phyloP scores from a whole-genome alignment of 2,113 vertebrate species.

The Peromyscus leucopus region DNA sequence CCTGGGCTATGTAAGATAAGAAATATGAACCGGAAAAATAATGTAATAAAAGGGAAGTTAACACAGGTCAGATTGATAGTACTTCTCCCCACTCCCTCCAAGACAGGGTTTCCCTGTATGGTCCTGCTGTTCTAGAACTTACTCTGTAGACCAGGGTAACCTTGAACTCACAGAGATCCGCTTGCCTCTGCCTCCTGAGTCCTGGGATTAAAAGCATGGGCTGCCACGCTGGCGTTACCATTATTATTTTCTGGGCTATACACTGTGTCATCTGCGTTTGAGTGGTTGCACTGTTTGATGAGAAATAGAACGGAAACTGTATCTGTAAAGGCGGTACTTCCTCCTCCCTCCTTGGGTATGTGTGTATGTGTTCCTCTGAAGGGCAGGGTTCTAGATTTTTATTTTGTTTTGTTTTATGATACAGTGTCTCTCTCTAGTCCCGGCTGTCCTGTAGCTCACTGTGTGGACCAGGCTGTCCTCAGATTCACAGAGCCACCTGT shows the following conservation, averaged over 20 bases:
- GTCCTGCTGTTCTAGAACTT: background rate
- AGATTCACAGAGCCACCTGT: background rate
- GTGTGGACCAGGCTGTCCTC: background rate
- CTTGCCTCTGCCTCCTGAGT: background rate
- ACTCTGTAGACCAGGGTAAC: background rate
- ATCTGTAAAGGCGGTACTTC: background rate
- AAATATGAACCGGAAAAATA: background rate
- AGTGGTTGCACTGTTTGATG: background rate
- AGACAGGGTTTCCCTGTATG: background rate
- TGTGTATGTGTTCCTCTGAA: background rate
- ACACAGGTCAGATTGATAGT: background rate
- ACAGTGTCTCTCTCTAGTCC: background rate
- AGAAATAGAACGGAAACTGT: conserved; percentile 22
- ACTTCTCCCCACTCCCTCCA: background rate
- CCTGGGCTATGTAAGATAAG: background rate
- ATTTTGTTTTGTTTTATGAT: background rate
- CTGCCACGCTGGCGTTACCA: background rate
- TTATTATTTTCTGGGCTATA: background rate
- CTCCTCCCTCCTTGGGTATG: background rate
- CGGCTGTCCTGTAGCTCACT: background rate
- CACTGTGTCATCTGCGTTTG: background rate
- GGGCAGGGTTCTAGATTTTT: background rate
- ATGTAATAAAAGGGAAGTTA: background rate
- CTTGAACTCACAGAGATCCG: background rate
- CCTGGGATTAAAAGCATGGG: background rate